A percentile compares a stretch with the other conserved stretches of the same genome.
phyloP scores from a whole-genome alignment of 1,140 invertebrate genomes.

The Artemia franciscana region DNA sequence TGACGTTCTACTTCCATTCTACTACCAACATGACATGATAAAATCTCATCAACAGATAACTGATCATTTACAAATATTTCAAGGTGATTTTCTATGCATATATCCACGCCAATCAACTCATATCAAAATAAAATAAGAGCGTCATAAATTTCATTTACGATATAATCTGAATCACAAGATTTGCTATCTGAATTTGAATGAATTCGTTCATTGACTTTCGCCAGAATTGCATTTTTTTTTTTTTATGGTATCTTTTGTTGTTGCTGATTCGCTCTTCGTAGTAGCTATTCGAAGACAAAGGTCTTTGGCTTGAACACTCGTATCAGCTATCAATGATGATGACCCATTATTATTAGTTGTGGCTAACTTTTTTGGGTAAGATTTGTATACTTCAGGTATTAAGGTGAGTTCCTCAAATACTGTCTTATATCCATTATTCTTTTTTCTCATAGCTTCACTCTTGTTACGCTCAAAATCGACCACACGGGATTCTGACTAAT shows the following conservation, averaged over 20 bases:
- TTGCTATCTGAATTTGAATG: too few relatives aligned
- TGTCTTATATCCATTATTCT: not conserved
- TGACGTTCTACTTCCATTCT: not conserved
- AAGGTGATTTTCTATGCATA: too few relatives aligned
- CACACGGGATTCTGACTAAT: not conserved
- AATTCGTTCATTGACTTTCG: too few relatives aligned
- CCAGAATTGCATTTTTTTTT: too few relatives aligned
- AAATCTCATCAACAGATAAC: not conserved
- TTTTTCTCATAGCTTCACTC: not conserved
- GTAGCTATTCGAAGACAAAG: not conserved
- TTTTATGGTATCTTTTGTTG: not conserved
- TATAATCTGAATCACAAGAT: too few relatives aligned
- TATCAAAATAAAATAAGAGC: too few relatives aligned
- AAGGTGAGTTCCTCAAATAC: not conserved
- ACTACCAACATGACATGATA: not conserved
- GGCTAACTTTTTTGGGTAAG: not conserved
- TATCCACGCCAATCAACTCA: too few relatives aligned
- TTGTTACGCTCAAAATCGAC: not conserved
- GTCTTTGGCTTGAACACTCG: not conserved
- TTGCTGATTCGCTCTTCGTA: not conserved
- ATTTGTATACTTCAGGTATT: not conserved
- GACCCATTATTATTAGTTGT: not conserved
- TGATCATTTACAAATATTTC: not conserved
- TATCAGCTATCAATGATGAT: not conserved
- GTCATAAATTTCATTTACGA: too few relatives aligned